Percentiles rank a stretch among this genome's conserved stretches.
These are phyloP conservation scores for Aporrectodea caliginosa DNA, from an alignment of 1,140 invertebrate species.

Conservation along the genomic window DNA sequence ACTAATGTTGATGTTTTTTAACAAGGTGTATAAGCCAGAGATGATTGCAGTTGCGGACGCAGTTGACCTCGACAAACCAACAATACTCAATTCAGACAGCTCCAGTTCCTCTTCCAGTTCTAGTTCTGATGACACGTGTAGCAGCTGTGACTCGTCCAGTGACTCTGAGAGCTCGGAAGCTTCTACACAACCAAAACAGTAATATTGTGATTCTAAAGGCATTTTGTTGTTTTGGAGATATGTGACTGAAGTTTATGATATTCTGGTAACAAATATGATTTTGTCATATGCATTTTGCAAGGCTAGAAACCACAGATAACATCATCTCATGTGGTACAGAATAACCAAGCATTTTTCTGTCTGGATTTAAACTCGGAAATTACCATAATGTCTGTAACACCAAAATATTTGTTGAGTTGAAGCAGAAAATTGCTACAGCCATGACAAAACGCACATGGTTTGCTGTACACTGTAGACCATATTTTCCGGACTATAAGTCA, in stretches of 20 bases:
- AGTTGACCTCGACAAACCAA: slow-evolving; percentile 79
- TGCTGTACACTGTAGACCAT: no score
- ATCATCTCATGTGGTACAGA: not conserved
- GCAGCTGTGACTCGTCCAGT: slow-evolving; percentile 35
- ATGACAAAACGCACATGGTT: no score
- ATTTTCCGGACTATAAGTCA: no score
- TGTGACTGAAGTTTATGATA: no score
- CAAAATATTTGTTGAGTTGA: no score
- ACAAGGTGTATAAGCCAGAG: slow-evolving; percentile 74
- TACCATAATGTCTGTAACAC: no score
- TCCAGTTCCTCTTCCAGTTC: slow-evolving; percentile 81
- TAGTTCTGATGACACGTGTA: slow-evolving; percentile 51
- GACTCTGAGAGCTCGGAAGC: not conserved
- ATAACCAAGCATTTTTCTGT: not conserved
- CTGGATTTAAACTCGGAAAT: not conserved
- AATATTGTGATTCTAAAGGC: not conserved
- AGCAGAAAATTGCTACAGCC: no score
- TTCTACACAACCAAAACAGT: not conserved
- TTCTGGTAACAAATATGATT: no score
- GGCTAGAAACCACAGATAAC: not conserved
- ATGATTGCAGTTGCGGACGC: slow-evolving; percentile 76
- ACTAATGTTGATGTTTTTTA: no score
- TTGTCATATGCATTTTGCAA: not conserved
- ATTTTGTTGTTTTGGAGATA: no score
- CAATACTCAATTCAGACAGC: slow-evolving; percentile 89